A percentile compares a stretch with the other conserved stretches of the same genome.
Conservation (phyloP, 2,888 invertebrate genomes). For the Andrena praecox region DNA sequence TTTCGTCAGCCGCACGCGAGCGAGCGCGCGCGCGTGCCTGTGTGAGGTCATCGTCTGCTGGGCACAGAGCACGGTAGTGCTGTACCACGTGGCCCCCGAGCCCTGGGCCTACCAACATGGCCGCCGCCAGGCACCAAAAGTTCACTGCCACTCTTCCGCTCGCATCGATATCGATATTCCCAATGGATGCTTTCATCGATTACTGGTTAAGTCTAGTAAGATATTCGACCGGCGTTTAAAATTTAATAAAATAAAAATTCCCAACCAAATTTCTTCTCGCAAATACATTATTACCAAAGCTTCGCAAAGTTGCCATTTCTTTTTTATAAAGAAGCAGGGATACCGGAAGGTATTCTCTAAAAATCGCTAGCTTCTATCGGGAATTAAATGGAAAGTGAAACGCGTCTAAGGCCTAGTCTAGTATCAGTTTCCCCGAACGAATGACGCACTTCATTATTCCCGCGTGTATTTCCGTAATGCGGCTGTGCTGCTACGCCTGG, state of each 20-base stretch:
- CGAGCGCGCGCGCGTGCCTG: constrained; percentile 18
- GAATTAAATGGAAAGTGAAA: not conserved
- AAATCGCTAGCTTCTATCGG: no score
- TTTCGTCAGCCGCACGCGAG: constrained; percentile 60
- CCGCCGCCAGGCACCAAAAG: not conserved
- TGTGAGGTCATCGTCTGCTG: constrained; percentile 61
- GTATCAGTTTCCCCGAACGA: constrained; percentile 7
- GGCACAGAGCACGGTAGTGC: constrained; percentile 30
- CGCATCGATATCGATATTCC: not conserved
- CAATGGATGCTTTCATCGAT: not conserved
- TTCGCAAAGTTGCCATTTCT: not conserved
- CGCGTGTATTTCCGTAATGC: constrained; percentile 36
- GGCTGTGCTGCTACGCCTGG: not conserved
- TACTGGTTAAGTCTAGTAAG: constrained; percentile 10
- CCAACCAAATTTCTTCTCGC: not conserved
- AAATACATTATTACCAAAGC: not conserved
- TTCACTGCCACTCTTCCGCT: not conserved
- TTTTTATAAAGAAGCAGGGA: not conserved
- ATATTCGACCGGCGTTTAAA: not conserved
- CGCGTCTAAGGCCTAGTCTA: not conserved
- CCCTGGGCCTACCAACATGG: constrained; percentile 16
- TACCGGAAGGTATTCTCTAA: not conserved
- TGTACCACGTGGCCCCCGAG: constrained; percentile 20
- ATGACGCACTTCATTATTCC: constrained; percentile 42
- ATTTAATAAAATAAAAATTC: no score